A percentile compares a stretch with the other conserved stretches of the same genome.
Conservation (phyloP, 2,797 vertebrate genomes). For the Poecilia velifera region DNA sequence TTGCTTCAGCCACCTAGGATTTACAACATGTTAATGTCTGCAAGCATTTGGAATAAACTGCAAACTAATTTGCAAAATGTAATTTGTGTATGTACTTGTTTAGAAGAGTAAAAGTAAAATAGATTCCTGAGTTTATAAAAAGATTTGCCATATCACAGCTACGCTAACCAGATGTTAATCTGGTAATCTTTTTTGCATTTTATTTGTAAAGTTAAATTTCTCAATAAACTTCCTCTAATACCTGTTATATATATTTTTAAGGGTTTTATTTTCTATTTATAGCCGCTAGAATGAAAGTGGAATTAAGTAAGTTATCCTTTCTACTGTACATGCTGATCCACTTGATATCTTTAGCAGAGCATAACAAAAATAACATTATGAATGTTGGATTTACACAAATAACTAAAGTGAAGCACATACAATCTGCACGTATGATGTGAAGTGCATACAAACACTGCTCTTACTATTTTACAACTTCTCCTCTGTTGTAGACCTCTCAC, state of each 20-base stretch:
- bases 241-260: background rate
- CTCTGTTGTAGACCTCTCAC: background rate
- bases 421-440: background rate
- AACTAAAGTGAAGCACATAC: background rate
- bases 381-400: background rate
- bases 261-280: background rate
- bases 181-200: background rate
- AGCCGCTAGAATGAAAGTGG: background rate
- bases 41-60: background rate
- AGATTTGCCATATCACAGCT: background rate
- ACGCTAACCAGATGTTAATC: background rate
- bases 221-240: background rate
- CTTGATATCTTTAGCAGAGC: background rate
- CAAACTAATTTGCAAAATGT: background rate
- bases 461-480: constrained; percentile 3
- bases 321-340: background rate
- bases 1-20: background rate
- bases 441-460: background rate
- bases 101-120: background rate
- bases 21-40: background rate
- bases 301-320: background rate
- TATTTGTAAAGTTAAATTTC: background rate
- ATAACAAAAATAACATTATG: background rate
- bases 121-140: background rate
- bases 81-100: background rate